Evolutionary conservation across 1,140 invertebrate species (phyloP).

Genomic region (Archegozetes longisetosus): DNA sequence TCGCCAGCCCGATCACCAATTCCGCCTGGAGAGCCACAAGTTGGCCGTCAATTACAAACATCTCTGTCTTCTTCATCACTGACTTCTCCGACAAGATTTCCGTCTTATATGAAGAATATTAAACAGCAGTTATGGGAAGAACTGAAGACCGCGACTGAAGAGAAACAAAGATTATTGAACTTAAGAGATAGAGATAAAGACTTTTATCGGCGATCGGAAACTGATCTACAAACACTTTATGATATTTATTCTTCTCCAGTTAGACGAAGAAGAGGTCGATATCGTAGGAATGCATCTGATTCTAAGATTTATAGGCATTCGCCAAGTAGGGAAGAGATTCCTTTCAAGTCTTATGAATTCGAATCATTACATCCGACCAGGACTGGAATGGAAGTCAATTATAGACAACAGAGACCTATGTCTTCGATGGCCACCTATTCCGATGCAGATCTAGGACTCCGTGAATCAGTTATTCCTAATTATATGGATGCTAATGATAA

Average conservation of each 20-base stretch:
- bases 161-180: constrained; percentile 30
- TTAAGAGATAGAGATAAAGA: constrained; percentile 25
- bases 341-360: constrained; percentile 35
- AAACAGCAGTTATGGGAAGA: constrained; percentile 40
- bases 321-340: constrained; percentile 29
- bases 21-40: neutral
- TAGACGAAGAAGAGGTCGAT: neutral
- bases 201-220: constrained; percentile 21
- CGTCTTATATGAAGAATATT: constrained; percentile 35
- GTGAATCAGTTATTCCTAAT: constrained; percentile 7
- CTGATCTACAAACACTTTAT: constrained; percentile 16
- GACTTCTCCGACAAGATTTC: constrained; percentile 21
- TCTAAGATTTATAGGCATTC: neutral
- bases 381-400: neutral
- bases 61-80: neutral
- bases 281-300: neutral
- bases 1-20: neutral
- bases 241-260: neutral
- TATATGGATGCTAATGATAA: constrained; percentile 7
- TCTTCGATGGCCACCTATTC: constrained; percentile 28
- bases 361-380: constrained; percentile 25
- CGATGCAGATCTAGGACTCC: constrained; percentile 17
- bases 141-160: constrained; percentile 32
- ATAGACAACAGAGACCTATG: constrained; percentile 26
- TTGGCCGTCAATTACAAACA: neutral